These are phyloP conservation scores for Leuctra nigra DNA, from an alignment of 2,888 invertebrate species.

Conservation along the genomic window DNA sequence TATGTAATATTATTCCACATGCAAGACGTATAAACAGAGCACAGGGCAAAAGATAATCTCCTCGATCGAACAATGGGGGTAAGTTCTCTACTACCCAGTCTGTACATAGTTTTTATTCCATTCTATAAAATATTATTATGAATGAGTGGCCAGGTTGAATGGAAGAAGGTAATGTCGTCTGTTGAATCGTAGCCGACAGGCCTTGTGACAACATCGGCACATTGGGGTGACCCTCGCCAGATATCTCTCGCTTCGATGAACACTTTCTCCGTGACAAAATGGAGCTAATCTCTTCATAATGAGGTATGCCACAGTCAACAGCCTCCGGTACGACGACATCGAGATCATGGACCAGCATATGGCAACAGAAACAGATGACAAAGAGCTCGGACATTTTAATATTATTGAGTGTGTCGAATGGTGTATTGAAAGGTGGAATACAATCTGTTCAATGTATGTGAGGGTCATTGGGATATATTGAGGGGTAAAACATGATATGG, in stretches of 20 bases:
- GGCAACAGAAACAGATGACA: slow-evolving; percentile 12
- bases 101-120: slow-evolving; percentile 12
- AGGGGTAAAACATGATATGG: background rate
- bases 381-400: slow-evolving; percentile 21
- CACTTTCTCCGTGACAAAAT: slow-evolving; percentile 25
- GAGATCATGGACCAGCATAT: slow-evolving; percentile 6
- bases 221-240: background rate
- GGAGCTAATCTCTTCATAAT: slow-evolving; percentile 25
- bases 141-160: slow-evolving; percentile 28
- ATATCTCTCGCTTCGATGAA: slow-evolving; percentile 21
- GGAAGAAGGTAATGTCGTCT: slow-evolving; percentile 13
- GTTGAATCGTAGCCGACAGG: background rate
- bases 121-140: slow-evolving; percentile 28
- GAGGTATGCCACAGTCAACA: slow-evolving; percentile 27
- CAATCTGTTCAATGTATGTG: slow-evolving; percentile 22
- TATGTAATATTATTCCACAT: slow-evolving; percentile 14
- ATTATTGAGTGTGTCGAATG: slow-evolving; percentile 27
- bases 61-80: background rate
- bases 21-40: slow-evolving; percentile 8
- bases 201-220: background rate
- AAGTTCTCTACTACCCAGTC: background rate
- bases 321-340: slow-evolving; percentile 10
- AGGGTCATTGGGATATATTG: background rate
- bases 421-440: slow-evolving; percentile 26
- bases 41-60: slow-evolving; percentile 1